Evolutionary conservation across 2,113 vertebrate genomes (phyloP), one percentile per base, ranked within the genome.

Genomic region (Nibea coibor): DNA sequence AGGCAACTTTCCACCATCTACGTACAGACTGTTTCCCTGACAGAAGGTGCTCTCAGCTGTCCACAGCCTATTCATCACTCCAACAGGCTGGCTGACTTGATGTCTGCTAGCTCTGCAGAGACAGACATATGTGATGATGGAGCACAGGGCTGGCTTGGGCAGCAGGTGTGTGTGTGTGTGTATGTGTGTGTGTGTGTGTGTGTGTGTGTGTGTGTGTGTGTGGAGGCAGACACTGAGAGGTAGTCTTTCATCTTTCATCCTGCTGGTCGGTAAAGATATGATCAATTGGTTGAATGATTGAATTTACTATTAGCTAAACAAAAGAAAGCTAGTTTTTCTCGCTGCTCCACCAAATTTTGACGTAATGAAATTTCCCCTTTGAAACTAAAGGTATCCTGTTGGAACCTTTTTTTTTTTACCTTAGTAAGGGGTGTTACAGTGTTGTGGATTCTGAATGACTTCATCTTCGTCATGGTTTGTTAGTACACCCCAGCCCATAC

Each of bases 11-110:
- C 75, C 86, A 81, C 64, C 82, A 22, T 72, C 81, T 71, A 73
- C 24, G 20, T 35, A 57, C 42, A 20, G 73, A 72, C 80, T 39
- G 65, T 70, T 85, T 69, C 75, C 86, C 71, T 91, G 88, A 91
- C 80, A 85, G 85, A 83, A 68, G 77, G 47, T 75, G 78, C 84
- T 90, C 86, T 74, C 68, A 75, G 85, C 86, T 92, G 91, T 94
- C 90, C 50, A 2, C 90, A 88, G 84, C 66, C 90, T 79, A 93
- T 92, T 90, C 84, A 90, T 94, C 91, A 94, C 82, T 50, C 57
- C 82, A 79, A 82, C 85, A 72, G 71, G 66, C 63, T 12, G 83
- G 72, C 82, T 90, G 87, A 84, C 87, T 89, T 81, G 31, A 83
- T 72, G 88, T 92, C 86, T 91, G 83, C 75, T 31, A 63, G 61